Evolutionary conservation across 2,797 vertebrate genomes (phyloP).

Genomic region (Aphelocoma californica): DNA sequence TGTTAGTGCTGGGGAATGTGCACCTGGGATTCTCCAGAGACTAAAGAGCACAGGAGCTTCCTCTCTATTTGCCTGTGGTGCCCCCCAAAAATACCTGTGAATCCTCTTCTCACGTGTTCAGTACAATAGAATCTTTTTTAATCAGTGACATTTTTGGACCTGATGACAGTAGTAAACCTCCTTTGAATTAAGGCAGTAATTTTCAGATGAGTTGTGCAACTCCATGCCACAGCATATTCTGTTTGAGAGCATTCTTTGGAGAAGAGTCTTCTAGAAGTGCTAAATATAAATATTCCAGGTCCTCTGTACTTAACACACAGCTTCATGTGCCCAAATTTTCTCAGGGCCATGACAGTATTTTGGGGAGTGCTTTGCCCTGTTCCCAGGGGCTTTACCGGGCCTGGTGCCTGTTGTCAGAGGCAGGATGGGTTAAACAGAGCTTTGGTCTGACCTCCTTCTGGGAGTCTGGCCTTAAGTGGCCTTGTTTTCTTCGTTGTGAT

Average conservation of each 20-base stretch:
- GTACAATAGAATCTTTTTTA: not conserved
- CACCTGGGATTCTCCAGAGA: not conserved
- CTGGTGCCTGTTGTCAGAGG: not conserved
- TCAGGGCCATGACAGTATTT: not conserved
- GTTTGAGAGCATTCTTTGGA: not conserved
- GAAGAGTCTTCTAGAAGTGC: not conserved
- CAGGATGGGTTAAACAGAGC: not conserved
- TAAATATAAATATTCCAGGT: not conserved
- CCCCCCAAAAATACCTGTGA: not conserved
- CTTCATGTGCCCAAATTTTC: not conserved
- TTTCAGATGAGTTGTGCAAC: not conserved
- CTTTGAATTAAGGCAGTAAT: not conserved
- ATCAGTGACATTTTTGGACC: not conserved
- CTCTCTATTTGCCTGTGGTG: not conserved
- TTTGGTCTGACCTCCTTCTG: not conserved
- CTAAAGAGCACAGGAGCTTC: not conserved
- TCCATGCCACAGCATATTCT: not conserved
- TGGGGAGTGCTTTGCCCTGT: not conserved
- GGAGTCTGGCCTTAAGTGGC: not conserved
- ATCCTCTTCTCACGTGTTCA: not conserved
- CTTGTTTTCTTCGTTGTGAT: not conserved
- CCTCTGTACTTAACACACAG: not conserved
- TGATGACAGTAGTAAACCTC: not conserved
- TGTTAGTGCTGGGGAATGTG: not conserved
- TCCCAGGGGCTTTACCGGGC: not conserved